Percentiles rank a stretch among this genome's conserved stretches.
These are phyloP conservation scores for Stictonetta naevosa DNA, from an alignment of 2,113 vertebrate genomes.

Conservation along the genomic window DNA sequence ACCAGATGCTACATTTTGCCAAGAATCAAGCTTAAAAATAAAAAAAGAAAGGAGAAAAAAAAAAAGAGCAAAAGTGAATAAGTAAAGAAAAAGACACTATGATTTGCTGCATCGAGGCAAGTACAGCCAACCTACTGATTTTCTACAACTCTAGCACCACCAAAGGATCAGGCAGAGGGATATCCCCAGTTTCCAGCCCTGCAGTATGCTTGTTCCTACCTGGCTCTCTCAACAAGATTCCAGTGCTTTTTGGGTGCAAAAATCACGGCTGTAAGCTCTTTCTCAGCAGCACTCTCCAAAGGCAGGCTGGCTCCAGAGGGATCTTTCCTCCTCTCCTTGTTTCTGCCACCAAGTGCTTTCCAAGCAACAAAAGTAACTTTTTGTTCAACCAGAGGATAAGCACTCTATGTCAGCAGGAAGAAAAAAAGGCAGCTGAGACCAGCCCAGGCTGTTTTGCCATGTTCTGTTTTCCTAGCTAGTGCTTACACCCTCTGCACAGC, in stretches of 20 bases:
- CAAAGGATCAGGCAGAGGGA: conserved; percentile 51
- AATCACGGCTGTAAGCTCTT: background rate
- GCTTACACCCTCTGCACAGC: background rate
- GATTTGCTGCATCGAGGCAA: background rate
- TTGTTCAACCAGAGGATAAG: background rate
- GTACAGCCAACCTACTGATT: background rate
- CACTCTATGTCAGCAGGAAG: background rate
- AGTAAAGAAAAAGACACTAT: background rate
- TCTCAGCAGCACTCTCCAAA: background rate
- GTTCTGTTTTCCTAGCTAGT: conserved; percentile 7
- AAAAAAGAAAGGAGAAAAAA: background rate
- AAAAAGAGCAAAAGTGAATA: background rate
- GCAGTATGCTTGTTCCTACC: background rate
- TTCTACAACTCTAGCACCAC: conserved; percentile 62
- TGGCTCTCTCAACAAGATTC: background rate
- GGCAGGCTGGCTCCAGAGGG: background rate
- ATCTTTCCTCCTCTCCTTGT: background rate
- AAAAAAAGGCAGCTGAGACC: background rate
- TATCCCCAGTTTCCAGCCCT: background rate
- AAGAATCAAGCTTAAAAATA: background rate
- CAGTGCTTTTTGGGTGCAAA: background rate
- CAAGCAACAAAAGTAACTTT: conserved; percentile 7
- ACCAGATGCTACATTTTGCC: background rate
- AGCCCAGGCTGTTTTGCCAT: background rate
- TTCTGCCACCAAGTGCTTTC: background rate